These are phyloP conservation scores for Jacana jacana DNA, from an alignment of 2,113 vertebrate genomes.

Conservation along the genomic window DNA sequence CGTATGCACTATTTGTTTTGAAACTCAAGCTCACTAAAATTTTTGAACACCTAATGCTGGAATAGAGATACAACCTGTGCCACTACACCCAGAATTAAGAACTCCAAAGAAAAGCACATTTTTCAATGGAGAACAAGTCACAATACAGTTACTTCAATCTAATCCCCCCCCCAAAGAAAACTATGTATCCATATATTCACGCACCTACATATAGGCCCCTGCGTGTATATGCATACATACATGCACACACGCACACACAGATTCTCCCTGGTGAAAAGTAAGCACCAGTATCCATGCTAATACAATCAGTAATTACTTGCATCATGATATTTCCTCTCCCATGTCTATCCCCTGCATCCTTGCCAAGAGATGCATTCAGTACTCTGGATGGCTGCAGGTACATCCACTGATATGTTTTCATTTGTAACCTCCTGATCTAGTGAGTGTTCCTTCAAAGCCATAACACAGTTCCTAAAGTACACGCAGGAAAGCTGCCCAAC, in stretches of 20 bases:
- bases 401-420: neutral
- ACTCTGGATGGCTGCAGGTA: neutral
- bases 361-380: neutral
- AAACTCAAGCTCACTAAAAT: neutral
- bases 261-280: neutral
- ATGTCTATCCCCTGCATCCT: neutral
- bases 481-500: neutral
- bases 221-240: neutral
- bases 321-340: neutral
- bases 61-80: neutral
- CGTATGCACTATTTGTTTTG: neutral
- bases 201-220: neutral
- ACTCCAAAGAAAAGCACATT: neutral
- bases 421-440: neutral
- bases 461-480: neutral
- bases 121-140: neutral
- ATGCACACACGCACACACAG: neutral
- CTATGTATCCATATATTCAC: neutral
- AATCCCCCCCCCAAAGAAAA: neutral
- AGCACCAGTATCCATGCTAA: neutral
- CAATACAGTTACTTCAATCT: neutral
- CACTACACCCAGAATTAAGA: neutral
- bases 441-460: neutral
- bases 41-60: neutral
- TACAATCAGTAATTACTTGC: neutral